Base-by-base conservation (phyloP, 64 coral and sea anemone genomes). In the Porites lutea region DNA sequence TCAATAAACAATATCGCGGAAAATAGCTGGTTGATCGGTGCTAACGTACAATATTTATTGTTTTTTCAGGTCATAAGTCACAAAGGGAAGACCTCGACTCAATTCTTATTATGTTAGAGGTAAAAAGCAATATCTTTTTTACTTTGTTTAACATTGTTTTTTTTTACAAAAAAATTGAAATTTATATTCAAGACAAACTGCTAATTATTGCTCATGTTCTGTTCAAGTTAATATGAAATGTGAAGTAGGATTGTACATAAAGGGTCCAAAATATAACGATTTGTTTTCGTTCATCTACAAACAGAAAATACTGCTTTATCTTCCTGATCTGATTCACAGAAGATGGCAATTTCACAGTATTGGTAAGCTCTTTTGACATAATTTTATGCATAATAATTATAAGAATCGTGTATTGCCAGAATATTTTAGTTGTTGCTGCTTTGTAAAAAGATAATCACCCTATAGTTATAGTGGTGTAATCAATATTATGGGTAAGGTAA, bases 311-410 rank as follows among this genome's bases (percentile, higher is more conserved):
- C 67, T 98, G 65, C 83, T 95, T 11, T 89, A 93, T 81, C 91
- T 98, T 55, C 96, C 96, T 48, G 96, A 98, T 27, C 78, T 98
- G 13, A 59, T 98, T 16, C 96, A 95, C 68, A 95, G 82, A 68
- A 75, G 96, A 93, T 98, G 96, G 96, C 94, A 95, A 62, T 98
- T 98, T 81, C 65, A 95, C 88, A 98, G 96, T 59, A 93, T 98
- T 23, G 96, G 96, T 98, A 93, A 83, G 82, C n/a, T 2, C 65
- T 20, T 47, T 37, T 65, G 27, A 37, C 27, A 37, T 37, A 37
- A 37, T 37, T 37, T 37, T 37, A 37, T 37, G 27, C 27, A 37
- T 37, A 37, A 37, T 37, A n/a, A n/a, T n/a, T n/a, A 37, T 37
- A 37, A 37, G 27, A 37, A 37, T 37, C 27, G 27, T 37, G 27